These are phyloP conservation scores for Bradypodion ventrale DNA, from an alignment of 2,797 vertebrate genomes.

Conservation along the genomic window DNA sequence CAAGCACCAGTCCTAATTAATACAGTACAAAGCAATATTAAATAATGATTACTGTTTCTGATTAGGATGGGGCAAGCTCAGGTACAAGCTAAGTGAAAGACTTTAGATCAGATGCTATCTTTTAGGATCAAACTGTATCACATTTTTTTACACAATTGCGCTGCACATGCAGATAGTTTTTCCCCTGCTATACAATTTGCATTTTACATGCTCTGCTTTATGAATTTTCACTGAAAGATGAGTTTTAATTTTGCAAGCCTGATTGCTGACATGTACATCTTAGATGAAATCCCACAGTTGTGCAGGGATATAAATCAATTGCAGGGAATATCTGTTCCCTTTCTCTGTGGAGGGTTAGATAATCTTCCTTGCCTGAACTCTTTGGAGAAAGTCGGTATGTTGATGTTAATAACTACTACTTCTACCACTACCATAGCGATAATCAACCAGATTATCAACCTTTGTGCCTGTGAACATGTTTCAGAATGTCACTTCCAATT, in stretches of 20 bases:
- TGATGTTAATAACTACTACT: neutral
- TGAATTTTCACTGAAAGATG: no score
- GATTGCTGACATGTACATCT: no score
- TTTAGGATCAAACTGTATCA: neutral
- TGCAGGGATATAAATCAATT: no score
- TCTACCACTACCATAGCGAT: neutral
- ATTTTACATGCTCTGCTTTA: neutral
- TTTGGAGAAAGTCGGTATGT: neutral
- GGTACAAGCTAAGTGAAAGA: neutral
- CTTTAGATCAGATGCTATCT: neutral
- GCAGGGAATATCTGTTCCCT: no score
- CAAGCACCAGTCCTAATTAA: neutral
- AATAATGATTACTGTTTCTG: neutral
- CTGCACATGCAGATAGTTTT: neutral
- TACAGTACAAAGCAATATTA: no score
- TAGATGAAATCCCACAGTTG: no score
- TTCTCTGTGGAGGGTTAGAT: no score
- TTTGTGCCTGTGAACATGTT: neutral
- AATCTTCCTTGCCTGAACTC: neutral
- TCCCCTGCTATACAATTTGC: neutral
- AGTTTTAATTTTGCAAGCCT: no score
- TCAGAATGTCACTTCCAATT: neutral
- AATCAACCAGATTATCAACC: neutral
- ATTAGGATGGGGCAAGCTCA: neutral
- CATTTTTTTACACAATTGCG: no score